Conservation (phyloP, 2,113 vertebrate species). For the Promerops cafer region DNA sequence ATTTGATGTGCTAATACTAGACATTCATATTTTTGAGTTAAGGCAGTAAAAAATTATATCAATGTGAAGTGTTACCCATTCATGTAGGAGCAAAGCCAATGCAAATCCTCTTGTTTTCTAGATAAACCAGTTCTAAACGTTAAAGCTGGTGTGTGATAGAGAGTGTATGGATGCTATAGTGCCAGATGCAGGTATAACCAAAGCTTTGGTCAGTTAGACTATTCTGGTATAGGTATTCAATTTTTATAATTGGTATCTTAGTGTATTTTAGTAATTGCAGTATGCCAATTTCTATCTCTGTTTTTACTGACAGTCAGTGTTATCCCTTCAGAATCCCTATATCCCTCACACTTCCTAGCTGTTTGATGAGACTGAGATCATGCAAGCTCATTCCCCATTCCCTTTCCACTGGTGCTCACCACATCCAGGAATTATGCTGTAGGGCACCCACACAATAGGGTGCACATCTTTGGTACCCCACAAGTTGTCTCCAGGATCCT, state of each 20-base stretch:
- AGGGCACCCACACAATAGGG: neutral
- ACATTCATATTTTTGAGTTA: neutral
- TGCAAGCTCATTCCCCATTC: neutral
- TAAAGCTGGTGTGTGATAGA: neutral
- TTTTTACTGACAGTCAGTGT: neutral
- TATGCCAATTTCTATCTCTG: neutral
- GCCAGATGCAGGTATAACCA: neutral
- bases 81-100: neutral
- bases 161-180: neutral
- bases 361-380: neutral
- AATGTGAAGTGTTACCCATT: neutral
- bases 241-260: neutral
- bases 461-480: neutral
- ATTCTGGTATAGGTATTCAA: neutral
- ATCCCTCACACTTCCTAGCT: neutral
- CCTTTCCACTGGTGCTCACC: neutral
- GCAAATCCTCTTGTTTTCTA: neutral
- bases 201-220: neutral
- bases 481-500: accelerated
- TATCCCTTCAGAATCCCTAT: neutral
- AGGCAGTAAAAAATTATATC: neutral
- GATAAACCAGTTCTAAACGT: neutral
- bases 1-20: neutral
- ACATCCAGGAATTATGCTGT: neutral
- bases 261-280: neutral